A percentile compares a stretch with the other conserved stretches of the same genome.
phyloP scores from a whole-genome alignment of 2,113 vertebrate genomes.

The Brienomyrus longianalis region DNA sequence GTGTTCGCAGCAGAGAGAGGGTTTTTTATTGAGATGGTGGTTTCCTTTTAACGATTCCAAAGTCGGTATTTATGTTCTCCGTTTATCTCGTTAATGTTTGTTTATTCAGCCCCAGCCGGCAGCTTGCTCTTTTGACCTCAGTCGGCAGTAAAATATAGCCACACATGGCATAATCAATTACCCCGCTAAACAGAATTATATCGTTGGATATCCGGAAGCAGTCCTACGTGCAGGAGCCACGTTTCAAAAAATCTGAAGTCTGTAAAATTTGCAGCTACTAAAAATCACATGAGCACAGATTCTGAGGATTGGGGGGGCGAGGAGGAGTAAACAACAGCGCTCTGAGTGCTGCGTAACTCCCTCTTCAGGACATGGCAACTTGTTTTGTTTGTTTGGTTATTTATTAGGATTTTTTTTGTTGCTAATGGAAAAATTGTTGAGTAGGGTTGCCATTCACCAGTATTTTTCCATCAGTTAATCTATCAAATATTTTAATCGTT shows the following conservation, averaged over 20 bases:
- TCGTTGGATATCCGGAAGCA: conserved; percentile 25
- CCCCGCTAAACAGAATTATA: neutral
- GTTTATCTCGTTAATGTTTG: neutral
- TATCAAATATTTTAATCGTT: neutral
- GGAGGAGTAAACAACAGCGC: neutral
- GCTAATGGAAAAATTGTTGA: neutral
- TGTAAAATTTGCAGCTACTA: conserved; percentile 34
- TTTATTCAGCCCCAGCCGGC: neutral
- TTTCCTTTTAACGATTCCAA: conserved; percentile 5
- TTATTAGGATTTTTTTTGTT: neutral
- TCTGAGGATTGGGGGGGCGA: conserved; percentile 17
- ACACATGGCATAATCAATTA: neutral
- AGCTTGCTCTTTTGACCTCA: neutral
- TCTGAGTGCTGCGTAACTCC: neutral
- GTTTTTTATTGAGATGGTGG: neutral
- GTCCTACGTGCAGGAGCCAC: conserved; percentile 33
- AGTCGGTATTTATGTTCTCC: conserved; percentile 8
- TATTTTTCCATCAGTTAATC: neutral
- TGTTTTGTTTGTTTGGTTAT: neutral
- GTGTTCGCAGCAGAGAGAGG: neutral
- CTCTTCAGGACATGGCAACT: neutral
- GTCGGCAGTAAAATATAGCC: neutral
- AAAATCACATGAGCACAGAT: conserved; percentile 20
- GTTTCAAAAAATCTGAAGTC: conserved; percentile 27
- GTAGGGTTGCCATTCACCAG: neutral